Evolutionary conservation across 2,888 invertebrate genomes (phyloP), one percentile per base, ranked within the genome.

Genomic region (Octodonta nipae): DNA sequence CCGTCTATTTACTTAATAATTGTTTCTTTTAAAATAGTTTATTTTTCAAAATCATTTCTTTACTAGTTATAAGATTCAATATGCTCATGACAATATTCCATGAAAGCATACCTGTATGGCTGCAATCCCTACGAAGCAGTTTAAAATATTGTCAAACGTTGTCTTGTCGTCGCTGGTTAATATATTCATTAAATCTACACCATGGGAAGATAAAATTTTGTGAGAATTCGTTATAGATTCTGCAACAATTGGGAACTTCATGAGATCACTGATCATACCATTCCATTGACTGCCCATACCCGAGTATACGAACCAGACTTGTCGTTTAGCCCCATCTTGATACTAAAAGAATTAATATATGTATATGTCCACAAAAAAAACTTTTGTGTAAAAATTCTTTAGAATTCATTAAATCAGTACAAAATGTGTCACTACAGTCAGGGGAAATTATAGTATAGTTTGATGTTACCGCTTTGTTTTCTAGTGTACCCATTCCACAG

Each of bases 251-350:
- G 76, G 75, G 10, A 84, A 55, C 37, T 62, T 56, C 70, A 85
- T 69, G 41, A 85, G 61, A 28, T 71, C 68, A 11, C 66, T 63
- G 1, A 74, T 78, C 82, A 76, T 76, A 27, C 73, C 73, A 32
- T 66, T 57, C 79, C 79, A 81, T 55, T 81, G 80, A 12, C 73
- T 71, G 4, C 80, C 81, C 80, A 82, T 81, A 20, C 81, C 81
- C 36, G 78, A 73, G 61, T 75, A 79, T 12, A 79, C 66, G 52
- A 71, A 79, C 76, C 78, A 82, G 14, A 66, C 50, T 28, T 75
- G 74, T 12, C 60, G 48, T 36, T 60, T 61, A 34, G 56, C 58
- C 14, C 61, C 61, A 33, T 54, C 48, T 38, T 50, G 54, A 35
- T 56, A 57, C 60, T 61, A 37, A 14, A 50, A 52, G n/a, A n/a